Evolutionary conservation across 2,113 vertebrate species (phyloP).

Genomic region (Scortum barcoo): DNA sequence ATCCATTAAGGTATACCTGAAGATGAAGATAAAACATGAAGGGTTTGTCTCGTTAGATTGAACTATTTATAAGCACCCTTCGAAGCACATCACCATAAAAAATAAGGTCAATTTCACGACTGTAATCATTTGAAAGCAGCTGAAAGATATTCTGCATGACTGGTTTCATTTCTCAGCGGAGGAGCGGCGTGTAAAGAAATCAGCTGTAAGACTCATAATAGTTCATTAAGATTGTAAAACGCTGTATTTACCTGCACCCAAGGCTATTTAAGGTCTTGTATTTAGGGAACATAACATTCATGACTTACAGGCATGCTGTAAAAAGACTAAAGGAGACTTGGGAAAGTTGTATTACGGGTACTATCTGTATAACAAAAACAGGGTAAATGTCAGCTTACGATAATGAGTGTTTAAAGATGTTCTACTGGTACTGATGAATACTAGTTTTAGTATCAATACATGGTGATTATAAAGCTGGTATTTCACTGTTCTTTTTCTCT

Average conservation of each 20-base stretch:
- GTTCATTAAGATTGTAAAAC: not conserved
- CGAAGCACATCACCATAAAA: not conserved
- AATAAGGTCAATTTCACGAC: not conserved
- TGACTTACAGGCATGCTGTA: not conserved
- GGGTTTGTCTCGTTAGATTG: not conserved
- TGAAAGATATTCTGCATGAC: not conserved
- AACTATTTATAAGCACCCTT: not conserved
- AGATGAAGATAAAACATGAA: not conserved
- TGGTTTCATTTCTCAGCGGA: not conserved
- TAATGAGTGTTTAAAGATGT: not conserved
- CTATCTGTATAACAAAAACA: not conserved
- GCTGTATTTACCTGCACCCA: not conserved
- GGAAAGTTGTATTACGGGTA: not conserved
- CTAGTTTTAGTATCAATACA: not conserved
- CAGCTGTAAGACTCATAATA: not conserved
- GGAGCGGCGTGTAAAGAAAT: not conserved
- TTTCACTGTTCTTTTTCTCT: not conserved
- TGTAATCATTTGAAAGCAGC: not conserved
- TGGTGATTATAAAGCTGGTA: not conserved
- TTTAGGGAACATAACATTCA: not conserved
- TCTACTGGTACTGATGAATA: not conserved
- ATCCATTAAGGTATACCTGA: not conserved
- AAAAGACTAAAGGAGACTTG: not conserved
- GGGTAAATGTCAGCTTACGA: not conserved
- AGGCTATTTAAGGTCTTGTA: not conserved